Evolutionary conservation across 2,888 invertebrate genomes (phyloP), one percentile per base, ranked within the genome.

Genomic region (Drosophila heteroneura): DNA sequence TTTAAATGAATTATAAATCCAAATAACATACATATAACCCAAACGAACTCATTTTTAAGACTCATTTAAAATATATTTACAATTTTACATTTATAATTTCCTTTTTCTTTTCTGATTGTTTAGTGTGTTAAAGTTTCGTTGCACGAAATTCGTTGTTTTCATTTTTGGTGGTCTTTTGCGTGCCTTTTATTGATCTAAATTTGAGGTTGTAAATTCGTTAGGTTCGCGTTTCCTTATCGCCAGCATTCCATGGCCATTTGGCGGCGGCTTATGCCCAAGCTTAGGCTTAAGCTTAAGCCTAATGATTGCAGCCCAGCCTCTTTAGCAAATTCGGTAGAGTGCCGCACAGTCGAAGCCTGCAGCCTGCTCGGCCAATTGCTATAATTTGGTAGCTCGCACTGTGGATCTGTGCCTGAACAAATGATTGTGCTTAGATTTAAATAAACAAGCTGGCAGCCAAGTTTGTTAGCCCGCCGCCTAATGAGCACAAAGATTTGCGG

Each of bases 121-220:
- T 26, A 68, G 70, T 68, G 58, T 68, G 19, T 33, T 32, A 0
- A 14, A 52, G 30, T 26, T 58, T 9, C 41, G 14, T 4, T 26
- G 4, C 10, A 1, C 19, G 16, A 53, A n/a, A 49, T 41, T 30
- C 16, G 22, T 32, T 69, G n/a, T 26, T 52, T 57, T 32, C 33
- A 63, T 64, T 70, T 73, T 63, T 62, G 69, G 70, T 72, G 82
- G 75, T 76, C 74, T 79, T 73, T 71, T 83, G 77, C 61, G 72
- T 82, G 64, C 66, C 67, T 70, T 82, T 87, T 87, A 89, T 85
- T 84, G 88, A 83, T 88, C 88, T 79, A 84, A 88, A 90, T 88
- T 88, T 82, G 75, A 66, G 82, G 74, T 74, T 82, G 77, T 76
- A 82, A 79, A 82, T 83, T 82, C 66, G 76, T 82, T 70, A 41